Percentiles rank a stretch among this genome's conserved stretches.
Conservation (phyloP, 2,113 vertebrate genomes). For the Synodontis membranacea region DNA sequence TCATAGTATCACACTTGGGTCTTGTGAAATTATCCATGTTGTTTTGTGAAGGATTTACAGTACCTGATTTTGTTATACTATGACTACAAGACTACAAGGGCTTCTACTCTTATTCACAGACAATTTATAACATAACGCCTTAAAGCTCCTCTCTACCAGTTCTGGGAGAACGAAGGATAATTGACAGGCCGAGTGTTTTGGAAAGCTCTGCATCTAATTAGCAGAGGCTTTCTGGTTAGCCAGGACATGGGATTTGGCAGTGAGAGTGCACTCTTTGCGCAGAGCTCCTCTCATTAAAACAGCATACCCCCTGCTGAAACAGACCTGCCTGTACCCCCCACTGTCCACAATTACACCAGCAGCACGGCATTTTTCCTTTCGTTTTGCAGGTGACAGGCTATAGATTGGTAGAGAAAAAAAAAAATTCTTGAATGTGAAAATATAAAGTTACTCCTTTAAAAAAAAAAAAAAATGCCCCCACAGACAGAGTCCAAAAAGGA, state of each 20-base stretch:
- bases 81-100: conserved; percentile 9
- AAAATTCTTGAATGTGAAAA: not conserved
- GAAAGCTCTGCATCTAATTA: conserved; percentile 82
- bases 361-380: not conserved
- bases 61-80: not conserved
- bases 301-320: conserved; percentile 81
- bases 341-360: conserved; percentile 28
- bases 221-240: conserved; percentile 81
- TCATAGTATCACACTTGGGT: conserved; percentile 6
- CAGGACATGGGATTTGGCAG: conserved; percentile 79
- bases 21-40: conserved; percentile 22
- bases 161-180: conserved; percentile 47
- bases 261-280: conserved; percentile 76
- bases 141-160: conserved; percentile 32
- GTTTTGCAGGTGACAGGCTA: conserved; percentile 12
- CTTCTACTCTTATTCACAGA: conserved; percentile 31
- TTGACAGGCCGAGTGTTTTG: conserved; percentile 59
- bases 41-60: conserved; percentile 33
- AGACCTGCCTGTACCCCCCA: conserved; percentile 37
- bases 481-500: not conserved
- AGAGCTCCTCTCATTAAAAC: conserved; percentile 88
- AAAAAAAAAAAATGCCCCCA: not conserved
- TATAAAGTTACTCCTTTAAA: not conserved
- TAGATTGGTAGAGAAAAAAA: not conserved
- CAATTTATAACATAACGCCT: conserved; percentile 49